Conservation (phyloP, 2,797 vertebrate species). For the Sebastes trivittatus region DNA sequence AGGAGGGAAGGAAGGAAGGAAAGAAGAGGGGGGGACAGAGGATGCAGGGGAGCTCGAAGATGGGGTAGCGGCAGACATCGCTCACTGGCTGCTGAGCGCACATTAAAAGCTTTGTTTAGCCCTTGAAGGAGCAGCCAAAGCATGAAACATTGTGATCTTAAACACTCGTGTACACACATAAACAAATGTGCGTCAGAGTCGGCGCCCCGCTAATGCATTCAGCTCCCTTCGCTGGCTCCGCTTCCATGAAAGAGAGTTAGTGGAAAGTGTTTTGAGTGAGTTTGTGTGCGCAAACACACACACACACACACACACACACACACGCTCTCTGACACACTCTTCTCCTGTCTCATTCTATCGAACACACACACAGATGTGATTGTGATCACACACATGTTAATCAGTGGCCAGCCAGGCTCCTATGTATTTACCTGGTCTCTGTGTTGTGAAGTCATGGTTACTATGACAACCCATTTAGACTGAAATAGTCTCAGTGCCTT, state of each 20-base stretch:
- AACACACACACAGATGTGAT: conserved; percentile 14
- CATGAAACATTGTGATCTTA: conserved; percentile 51
- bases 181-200: conserved; percentile 64
- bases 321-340: conserved; percentile 2
- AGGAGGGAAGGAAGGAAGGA: not conserved
- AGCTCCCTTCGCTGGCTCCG: conserved; percentile 23
- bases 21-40: not conserved
- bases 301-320: not conserved
- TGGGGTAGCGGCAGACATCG: conserved; percentile 24
- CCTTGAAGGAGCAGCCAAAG: conserved; percentile 51
- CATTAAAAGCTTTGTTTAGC: conserved; percentile 57
- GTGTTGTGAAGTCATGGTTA: conserved; percentile 64
- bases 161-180: conserved; percentile 50
- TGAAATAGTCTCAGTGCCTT: conserved; percentile 70
- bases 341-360: not conserved
- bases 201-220: conserved; percentile 43
- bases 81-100: conserved; percentile 34
- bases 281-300: conserved; percentile 10
- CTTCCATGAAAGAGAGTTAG: conserved; percentile 53
- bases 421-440: conserved; percentile 66
- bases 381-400: conserved; percentile 57
- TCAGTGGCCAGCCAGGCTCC: conserved; percentile 41
- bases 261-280: conserved; percentile 38
- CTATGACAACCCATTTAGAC: conserved; percentile 74
- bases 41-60: not conserved